Conservation (phyloP, 2,797 vertebrate genomes). For the Characodon lateralis region DNA sequence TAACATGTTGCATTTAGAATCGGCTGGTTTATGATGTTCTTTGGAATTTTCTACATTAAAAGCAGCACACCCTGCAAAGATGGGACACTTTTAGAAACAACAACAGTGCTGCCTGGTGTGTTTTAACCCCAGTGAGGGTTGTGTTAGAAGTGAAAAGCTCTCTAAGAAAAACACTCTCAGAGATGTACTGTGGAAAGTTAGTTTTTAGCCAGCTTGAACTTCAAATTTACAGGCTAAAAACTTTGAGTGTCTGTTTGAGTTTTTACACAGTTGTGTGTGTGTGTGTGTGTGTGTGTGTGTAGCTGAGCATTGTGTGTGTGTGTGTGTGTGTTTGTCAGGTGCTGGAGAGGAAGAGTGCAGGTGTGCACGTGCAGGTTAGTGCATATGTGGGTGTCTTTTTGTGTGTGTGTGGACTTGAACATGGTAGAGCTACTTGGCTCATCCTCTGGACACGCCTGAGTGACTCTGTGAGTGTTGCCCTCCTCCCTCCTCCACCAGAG, state of each 20-base stretch:
- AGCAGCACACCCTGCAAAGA: constrained; percentile 22
- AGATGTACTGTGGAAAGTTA: constrained; percentile 7
- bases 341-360: constrained; percentile 25
- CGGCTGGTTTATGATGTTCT: constrained; percentile 20
- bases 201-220: constrained; percentile 35
- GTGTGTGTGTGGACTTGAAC: constrained; percentile 43
- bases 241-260: constrained; percentile 38
- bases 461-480: constrained; percentile 73
- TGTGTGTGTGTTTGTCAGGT: constrained; percentile 8
- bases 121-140: constrained; percentile 22
- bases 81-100: neutral
- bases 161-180: constrained; percentile 16
- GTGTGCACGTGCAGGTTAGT: constrained; percentile 25
- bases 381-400: constrained; percentile 15
- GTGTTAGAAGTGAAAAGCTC: constrained; percentile 7
- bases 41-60: constrained; percentile 28
- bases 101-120: constrained; percentile 15
- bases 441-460: constrained; percentile 77
- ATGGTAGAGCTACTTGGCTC: constrained; percentile 63
- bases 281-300: neutral
- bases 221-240: constrained; percentile 39
- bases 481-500: constrained; percentile 52
- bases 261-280: constrained; percentile 16
- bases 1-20: constrained; percentile 40
- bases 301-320: constrained; percentile 4